These are phyloP conservation scores for Myotis myotis DNA, from an alignment of 2,797 vertebrate species.

Conservation along the genomic window DNA sequence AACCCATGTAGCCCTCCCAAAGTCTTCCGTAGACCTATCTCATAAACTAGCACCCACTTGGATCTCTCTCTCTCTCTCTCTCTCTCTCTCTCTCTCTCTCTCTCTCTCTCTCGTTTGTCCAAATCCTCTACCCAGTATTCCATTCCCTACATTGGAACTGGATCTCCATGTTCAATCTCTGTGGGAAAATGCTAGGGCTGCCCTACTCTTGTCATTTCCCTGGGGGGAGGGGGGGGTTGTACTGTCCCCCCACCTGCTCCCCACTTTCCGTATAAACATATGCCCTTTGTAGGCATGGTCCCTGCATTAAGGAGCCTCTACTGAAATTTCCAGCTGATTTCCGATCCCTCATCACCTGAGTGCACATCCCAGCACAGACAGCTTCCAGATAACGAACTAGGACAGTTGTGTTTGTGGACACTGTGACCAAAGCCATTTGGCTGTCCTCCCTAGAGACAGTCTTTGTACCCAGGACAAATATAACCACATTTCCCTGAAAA, in stretches of 20 bases:
- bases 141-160: not conserved
- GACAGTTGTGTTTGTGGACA: not conserved
- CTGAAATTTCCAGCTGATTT: not conserved
- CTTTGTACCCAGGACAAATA: slow-evolving; percentile 55
- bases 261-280: not conserved
- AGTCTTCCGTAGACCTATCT: not conserved
- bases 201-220: not conserved
- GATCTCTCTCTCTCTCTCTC: not conserved
- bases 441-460: not conserved
- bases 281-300: not conserved
- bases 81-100: not conserved
- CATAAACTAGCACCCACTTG: not conserved
- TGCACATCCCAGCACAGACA: not conserved
- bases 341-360: not conserved
- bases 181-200: not conserved
- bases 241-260: not conserved
- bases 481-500: slow-evolving; percentile 50
- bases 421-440: slow-evolving; percentile 51
- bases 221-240: not conserved
- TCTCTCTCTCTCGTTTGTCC: not conserved
- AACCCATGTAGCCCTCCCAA: not conserved
- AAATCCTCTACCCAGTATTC: not conserved
- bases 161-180: not conserved
- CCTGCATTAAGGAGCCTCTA: not conserved
- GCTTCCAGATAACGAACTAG: not conserved